Evolutionary conservation across 2,888 invertebrate species (phyloP).

Genomic region (Euzophera pinguis): DNA sequence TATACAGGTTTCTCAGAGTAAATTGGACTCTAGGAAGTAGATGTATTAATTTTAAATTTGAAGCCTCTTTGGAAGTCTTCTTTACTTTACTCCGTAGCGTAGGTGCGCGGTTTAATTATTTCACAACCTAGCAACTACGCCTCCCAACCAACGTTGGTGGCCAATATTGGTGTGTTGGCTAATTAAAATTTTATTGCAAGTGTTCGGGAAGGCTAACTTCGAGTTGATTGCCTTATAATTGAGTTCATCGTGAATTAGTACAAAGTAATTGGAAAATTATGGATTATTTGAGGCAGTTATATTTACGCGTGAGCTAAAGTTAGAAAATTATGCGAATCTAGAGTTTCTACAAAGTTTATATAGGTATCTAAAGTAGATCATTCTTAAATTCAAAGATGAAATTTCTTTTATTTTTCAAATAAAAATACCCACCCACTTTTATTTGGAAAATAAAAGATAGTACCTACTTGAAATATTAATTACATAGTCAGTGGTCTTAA

Average conservation of each 20-base stretch:
- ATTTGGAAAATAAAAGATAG: no score
- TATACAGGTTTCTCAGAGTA: not conserved
- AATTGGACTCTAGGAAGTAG: not conserved
- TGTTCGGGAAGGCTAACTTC: constrained; percentile 27
- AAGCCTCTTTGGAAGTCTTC: constrained; percentile 1
- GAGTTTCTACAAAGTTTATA: no score
- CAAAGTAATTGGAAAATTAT: constrained; percentile 24
- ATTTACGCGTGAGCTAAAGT: not conserved
- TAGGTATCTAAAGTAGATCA: no score
- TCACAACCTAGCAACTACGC: constrained; percentile 8
- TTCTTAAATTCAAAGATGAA: no score
- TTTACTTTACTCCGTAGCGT: not conserved
- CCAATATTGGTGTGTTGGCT: constrained; percentile 21
- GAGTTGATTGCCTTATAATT: constrained; percentile 35
- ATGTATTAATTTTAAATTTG: not conserved
- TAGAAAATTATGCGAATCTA: no score
- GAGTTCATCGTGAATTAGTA: constrained; percentile 30
- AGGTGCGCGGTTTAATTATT: constrained; percentile 7
- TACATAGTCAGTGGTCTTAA: no score
- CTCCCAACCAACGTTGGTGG: constrained; percentile 13
- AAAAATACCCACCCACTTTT: no score
- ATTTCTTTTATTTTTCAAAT: no score
- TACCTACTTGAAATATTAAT: no score
- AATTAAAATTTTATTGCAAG: constrained; percentile 36
- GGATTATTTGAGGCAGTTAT: constrained; percentile 13